Conservation (phyloP, 2,797 vertebrate species). For the Lerista edwardsae region DNA sequence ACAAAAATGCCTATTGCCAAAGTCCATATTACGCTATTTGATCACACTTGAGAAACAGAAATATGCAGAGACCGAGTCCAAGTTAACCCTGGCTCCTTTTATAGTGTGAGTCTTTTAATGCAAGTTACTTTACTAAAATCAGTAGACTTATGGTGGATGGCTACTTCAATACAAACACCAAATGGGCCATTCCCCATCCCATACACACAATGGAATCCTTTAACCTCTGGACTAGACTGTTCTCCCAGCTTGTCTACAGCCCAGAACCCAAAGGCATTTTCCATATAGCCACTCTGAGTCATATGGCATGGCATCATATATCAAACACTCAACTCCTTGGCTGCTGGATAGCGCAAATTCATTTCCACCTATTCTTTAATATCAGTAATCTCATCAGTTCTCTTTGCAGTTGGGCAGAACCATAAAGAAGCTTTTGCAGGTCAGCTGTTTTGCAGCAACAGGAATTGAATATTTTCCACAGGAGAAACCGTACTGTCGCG, state of each 20-base stretch:
- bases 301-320: neutral
- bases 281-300: neutral
- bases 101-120: conserved; percentile 40
- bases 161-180: neutral
- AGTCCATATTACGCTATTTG: conserved; percentile 64
- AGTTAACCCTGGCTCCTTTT: conserved; percentile 54
- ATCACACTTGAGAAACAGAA: conserved; percentile 64
- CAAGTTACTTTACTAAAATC: conserved; percentile 43
- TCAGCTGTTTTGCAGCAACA: neutral
- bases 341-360: neutral
- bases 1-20: conserved; percentile 60
- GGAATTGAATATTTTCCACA: neutral
- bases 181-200: neutral
- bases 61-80: conserved; percentile 56
- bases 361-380: neutral
- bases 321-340: neutral
- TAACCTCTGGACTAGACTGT: no score
- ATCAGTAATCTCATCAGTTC: neutral
- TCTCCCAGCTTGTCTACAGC: neutral
- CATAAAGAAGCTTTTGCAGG: neutral
- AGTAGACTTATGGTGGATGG: neutral
- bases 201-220: neutral
- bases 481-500: neutral
- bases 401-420: neutral
- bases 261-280: neutral